phyloP scores from a whole-genome alignment of 2,888 invertebrate genomes.

The Mechanitis messenoides region DNA sequence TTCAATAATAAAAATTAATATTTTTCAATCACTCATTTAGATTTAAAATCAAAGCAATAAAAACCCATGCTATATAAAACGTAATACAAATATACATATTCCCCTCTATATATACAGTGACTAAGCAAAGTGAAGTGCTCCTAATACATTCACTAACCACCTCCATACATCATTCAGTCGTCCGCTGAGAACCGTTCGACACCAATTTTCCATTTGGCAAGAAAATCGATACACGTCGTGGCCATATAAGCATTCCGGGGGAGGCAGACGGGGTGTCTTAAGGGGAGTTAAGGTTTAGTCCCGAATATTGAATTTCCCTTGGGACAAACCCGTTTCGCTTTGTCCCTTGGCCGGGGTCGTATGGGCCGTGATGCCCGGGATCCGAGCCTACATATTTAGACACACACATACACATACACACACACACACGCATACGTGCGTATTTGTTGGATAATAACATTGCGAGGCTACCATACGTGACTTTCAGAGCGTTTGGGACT shows the following conservation, averaged over 20 bases:
- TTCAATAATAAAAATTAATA: no score
- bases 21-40: no score
- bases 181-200: constrained; percentile 72
- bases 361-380: constrained; percentile 73
- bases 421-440: constrained; percentile 40
- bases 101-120: constrained; percentile 64
- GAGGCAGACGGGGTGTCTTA: constrained; percentile 73
- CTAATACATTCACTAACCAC: background rate
- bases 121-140: constrained; percentile 60
- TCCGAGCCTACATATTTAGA: constrained; percentile 1
- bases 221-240: constrained; percentile 77
- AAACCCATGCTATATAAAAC: constrained; percentile 32
- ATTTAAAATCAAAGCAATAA: no score
- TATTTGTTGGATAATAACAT: constrained; percentile 75
- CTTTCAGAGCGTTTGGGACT: constrained; percentile 70
- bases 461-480: constrained; percentile 72
- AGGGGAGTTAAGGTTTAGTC: constrained; percentile 77
- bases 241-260: constrained; percentile 77
- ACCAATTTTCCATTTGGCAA: constrained; percentile 77
- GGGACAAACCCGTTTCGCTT: constrained; percentile 78
- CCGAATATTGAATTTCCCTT: constrained; percentile 79
- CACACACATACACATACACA: constrained; percentile 33
- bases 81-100: constrained; percentile 69
- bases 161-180: constrained; percentile 57
- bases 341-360: constrained; percentile 75